Evolutionary conservation across 2,888 invertebrate genomes (phyloP).

Genomic region (Drymonia ruficornis): DNA sequence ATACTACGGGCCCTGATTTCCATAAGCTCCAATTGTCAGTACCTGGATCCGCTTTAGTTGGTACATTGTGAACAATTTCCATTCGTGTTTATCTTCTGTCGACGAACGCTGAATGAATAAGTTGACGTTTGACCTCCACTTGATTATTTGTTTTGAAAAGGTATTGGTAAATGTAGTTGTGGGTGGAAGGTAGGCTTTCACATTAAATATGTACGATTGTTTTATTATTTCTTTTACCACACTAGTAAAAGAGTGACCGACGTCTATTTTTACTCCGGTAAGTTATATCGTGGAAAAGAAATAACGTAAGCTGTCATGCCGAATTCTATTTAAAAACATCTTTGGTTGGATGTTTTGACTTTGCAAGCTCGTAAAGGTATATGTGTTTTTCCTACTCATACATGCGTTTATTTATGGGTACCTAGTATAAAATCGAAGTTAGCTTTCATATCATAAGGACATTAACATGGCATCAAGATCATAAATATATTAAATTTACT

Average conservation of each 20-base stretch:
- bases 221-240: background rate
- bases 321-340: too few species aligned
- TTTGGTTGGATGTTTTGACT: too few species aligned
- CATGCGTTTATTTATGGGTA: too few species aligned
- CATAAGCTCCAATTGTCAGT: constrained; percentile 80
- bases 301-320: too few species aligned
- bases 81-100: constrained; percentile 69
- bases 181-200: background rate
- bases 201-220: background rate
- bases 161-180: constrained; percentile 8
- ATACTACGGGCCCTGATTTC: constrained; percentile 79
- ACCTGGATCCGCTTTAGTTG: constrained; percentile 75
- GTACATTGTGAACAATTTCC: constrained; percentile 69
- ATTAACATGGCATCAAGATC: too few species aligned
- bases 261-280: background rate
- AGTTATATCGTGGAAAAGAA: too few species aligned
- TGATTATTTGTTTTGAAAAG: constrained; percentile 47
- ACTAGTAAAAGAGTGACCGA: background rate
- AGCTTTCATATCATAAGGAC: too few species aligned
- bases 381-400: too few species aligned
- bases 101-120: constrained; percentile 67
- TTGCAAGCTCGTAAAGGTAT: too few species aligned
- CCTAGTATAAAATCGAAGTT: too few species aligned
- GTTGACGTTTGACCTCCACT: constrained; percentile 51
- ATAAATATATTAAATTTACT: too few species aligned